Conservation (phyloP, 2,113 vertebrate species). For the Zootoca vivipara region DNA sequence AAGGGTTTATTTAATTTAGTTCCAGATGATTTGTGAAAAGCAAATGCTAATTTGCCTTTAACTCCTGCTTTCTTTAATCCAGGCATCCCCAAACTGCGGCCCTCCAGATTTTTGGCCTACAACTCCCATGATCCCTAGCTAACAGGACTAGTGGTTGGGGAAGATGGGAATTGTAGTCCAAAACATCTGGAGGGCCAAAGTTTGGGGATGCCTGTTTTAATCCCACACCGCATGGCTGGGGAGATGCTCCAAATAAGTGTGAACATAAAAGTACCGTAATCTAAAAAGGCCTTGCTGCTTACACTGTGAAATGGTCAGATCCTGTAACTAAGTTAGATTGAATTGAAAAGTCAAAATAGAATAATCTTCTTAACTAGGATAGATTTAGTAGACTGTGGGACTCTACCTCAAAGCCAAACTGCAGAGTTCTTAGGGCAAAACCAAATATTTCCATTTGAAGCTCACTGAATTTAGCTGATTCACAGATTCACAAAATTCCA, state of each 20-base stretch:
- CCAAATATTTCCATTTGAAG: neutral
- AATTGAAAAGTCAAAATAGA: constrained; percentile 58
- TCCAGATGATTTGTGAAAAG: constrained; percentile 63
- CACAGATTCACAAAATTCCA: neutral
- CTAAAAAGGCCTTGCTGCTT: constrained; percentile 42
- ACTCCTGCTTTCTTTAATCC: constrained; percentile 46
- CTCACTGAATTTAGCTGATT: neutral
- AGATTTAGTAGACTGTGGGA: constrained; percentile 56
- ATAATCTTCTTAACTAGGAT: constrained; percentile 46
- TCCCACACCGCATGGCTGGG: constrained; percentile 42
- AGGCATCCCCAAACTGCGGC: no score
- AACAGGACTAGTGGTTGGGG: no score
- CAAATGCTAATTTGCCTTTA: constrained; percentile 67
- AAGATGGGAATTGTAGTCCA: no score
- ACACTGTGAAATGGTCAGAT: constrained; percentile 55
- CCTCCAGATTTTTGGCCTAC: no score
- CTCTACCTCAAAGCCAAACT: constrained; percentile 38
- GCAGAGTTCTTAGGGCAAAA: neutral
- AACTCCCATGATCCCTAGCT: no score
- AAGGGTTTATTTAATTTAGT: constrained; percentile 61
- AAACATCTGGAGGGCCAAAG: no score
- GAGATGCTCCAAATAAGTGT: constrained; percentile 60
- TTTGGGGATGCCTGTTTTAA: no score
- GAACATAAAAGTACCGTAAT: constrained; percentile 54
- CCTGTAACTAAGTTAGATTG: constrained; percentile 56